phyloP scores from a whole-genome alignment of 2,797 vertebrate genomes.

The Trachops cirrhosus region DNA sequence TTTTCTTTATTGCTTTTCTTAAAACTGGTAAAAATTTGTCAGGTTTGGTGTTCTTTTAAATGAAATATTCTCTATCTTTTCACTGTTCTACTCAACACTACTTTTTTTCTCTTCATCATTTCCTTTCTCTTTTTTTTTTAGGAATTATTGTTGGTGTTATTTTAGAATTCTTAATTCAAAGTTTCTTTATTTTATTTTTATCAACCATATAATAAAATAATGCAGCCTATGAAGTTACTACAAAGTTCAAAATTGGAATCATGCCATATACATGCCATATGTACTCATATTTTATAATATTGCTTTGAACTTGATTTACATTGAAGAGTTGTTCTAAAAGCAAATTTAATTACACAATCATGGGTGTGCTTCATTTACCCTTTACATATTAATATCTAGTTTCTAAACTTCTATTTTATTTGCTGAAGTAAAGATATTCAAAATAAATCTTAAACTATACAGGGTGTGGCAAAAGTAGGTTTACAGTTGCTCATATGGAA shows the following conservation, averaged over 20 bases:
- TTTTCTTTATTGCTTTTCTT: not conserved
- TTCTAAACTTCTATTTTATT: not conserved
- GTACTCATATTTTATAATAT: not conserved
- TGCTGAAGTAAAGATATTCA: not conserved
- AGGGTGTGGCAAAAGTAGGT: not conserved
- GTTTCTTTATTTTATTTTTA: not conserved
- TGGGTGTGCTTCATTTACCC: not conserved
- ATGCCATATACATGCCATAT: not conserved
- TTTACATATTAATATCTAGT: not conserved
- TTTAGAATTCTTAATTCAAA: not conserved
- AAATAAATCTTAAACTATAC: not conserved
- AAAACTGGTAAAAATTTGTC: not conserved
- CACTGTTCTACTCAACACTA: not conserved
- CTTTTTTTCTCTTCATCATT: not conserved
- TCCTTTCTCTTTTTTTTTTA: not conserved
- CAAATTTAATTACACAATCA: not conserved
- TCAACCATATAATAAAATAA: not conserved
- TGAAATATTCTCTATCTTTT: not conserved
- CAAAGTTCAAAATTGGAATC: not conserved
- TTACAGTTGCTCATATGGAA: not conserved
- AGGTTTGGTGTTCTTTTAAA: not conserved
- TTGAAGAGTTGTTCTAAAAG: not conserved
- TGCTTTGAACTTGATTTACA: not conserved
- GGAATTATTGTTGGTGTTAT: not conserved
- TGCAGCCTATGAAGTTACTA: not conserved